phyloP scores from a whole-genome alignment of 23 tunicate species.

The Halocynthia aurantium region DNA sequence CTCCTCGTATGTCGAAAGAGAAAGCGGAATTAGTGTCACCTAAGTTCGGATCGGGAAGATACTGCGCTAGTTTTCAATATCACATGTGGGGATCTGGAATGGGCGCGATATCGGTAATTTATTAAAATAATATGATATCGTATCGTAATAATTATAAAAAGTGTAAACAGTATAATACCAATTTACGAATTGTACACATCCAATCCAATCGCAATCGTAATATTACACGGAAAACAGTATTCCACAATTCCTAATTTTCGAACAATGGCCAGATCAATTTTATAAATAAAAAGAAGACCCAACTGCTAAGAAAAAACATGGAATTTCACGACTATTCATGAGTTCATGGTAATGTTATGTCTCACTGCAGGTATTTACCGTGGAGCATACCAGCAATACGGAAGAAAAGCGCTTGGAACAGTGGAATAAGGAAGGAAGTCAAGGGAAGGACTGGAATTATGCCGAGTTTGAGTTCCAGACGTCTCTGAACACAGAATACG shows the following conservation, averaged over 20 bases:
- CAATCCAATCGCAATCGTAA: too few relatives aligned
- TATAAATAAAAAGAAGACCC: too few relatives aligned
- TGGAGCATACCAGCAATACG: conserved; percentile 28
- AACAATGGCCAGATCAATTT: too few relatives aligned
- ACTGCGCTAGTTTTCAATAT: conserved; percentile 56
- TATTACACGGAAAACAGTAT: too few relatives aligned
- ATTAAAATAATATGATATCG: neutral
- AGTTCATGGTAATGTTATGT: too few relatives aligned
- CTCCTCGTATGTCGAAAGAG: conserved; percentile 48
- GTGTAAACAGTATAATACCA: too few relatives aligned
- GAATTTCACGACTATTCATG: too few relatives aligned
- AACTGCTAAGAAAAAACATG: too few relatives aligned
- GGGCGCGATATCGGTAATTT: conserved; percentile 48
- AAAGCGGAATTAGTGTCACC: conserved; percentile 61
- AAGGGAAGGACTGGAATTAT: conserved; percentile 57
- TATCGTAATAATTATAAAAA: too few relatives aligned
- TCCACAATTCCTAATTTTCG: too few relatives aligned
- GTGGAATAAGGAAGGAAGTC: conserved; percentile 51
- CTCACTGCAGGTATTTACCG: conserved; percentile 39
- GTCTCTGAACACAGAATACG: conserved; percentile 25
- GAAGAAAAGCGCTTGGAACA: neutral
- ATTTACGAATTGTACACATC: too few relatives aligned
- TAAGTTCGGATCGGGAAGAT: conserved; percentile 37
- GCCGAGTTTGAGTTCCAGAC: conserved; percentile 37
- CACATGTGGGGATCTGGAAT: conserved; percentile 94